Conservation (phyloP, 2,113 vertebrate species). For the Sphyrna mokarran region DNA sequence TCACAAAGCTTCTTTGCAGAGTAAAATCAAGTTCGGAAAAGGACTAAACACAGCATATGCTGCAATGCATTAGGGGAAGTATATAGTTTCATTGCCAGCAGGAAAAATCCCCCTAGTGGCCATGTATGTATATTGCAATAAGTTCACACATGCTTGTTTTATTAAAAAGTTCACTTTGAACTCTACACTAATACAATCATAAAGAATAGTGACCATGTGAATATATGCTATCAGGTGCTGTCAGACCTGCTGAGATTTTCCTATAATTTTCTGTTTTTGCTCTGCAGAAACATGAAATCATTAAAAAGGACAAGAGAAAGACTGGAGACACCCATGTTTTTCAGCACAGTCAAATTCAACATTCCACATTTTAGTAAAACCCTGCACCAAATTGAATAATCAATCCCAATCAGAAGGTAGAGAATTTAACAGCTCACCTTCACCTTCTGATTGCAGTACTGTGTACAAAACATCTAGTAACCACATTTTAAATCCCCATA, state of each 20-base stretch:
- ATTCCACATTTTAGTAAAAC: background rate
- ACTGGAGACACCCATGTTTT: background rate
- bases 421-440: background rate
- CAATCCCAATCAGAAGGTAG: background rate
- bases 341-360: background rate
- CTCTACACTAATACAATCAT: background rate
- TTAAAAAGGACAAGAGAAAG: background rate
- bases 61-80: background rate
- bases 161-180: background rate
- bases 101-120: background rate
- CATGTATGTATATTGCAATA: background rate
- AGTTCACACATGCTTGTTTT: background rate
- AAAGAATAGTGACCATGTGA: background rate
- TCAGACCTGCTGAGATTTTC: too few species aligned
- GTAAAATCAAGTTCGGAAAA: background rate
- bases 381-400: background rate
- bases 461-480: background rate
- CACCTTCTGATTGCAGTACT: background rate
- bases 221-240: background rate
- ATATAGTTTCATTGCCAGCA: background rate
- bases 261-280: background rate
- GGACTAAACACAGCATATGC: background rate
- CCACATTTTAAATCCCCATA: background rate
- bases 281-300: background rate
- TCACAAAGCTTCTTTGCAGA: background rate